Base-by-base conservation (phyloP, 2,888 invertebrate species). In the Campaea margaritaria region DNA sequence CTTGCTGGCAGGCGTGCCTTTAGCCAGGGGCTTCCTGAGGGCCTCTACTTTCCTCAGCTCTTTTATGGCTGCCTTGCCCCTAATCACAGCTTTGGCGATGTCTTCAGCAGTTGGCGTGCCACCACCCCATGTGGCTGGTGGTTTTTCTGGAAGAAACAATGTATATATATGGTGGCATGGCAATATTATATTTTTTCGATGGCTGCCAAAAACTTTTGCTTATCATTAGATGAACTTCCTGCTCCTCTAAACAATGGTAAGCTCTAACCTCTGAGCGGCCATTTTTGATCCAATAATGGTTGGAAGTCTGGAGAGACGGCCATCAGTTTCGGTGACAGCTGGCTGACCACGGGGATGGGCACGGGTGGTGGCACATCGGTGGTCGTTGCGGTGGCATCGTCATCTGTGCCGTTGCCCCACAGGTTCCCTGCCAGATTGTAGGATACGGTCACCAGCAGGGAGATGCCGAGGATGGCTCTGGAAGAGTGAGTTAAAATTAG, bases 1-100 rank as follows among this genome's bases (percentile, higher is more conserved):
- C 41, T 94, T 93, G 66, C 93, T 94, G 21, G 95, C 95, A 0
- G 96, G 95, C 5, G 94, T 94, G 58, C 94, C 89, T 0, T 85
- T 68, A 0, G 84, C 85, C 41, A 95, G 70, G 0, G 94, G 93
- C 15, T 61, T 78, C 8, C 89, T 75, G 7, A 62, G 47, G 34
- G 86, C 87, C 66, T 96, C 96, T 5, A 94, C 83, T 13, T 88
- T 80, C 58, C 93, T 89, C 3, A 94, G 91, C 47, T 93, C 85
- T 0, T 86, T 81, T 9, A 96, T 86, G 0, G 94, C 95, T 16
- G 86, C 88, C 21, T 93, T 87, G 0, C 96, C 96, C 5, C 86
- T 91, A 45, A 82, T 70, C 0, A 94, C 81, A 0, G 95, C 95
- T 9, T 86, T 81, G 7, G 85, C 81, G 58, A 93, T 79, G 34